These are phyloP conservation scores for Apodemus agrarius DNA, from an alignment of 2,797 vertebrate species.

Conservation along the genomic window DNA sequence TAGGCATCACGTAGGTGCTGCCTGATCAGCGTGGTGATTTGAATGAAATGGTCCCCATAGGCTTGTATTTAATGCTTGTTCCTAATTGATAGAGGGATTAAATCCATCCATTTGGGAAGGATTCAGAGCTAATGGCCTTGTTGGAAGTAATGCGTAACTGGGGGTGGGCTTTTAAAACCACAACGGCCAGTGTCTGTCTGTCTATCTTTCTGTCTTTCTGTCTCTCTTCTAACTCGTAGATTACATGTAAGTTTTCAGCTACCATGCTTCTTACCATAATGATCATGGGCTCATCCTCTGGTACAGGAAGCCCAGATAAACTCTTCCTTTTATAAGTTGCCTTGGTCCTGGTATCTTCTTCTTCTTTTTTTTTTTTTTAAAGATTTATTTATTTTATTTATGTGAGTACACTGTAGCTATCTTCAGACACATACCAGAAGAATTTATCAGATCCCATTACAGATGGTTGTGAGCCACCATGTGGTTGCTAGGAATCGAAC, in stretches of 20 bases:
- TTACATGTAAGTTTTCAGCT: background rate
- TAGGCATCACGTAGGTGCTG: background rate
- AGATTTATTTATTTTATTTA: no score
- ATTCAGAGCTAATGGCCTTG: background rate
- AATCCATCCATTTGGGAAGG: background rate
- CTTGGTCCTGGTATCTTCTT: background rate
- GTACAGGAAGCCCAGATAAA: background rate
- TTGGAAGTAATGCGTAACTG: background rate
- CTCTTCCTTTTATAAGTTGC: background rate
- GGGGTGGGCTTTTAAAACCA: background rate
- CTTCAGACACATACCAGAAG: no score
- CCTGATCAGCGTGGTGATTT: background rate
- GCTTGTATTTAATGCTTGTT: background rate
- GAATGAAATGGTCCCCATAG: background rate
- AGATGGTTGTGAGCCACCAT: no score
- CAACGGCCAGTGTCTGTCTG: background rate
- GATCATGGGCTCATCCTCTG: background rate
- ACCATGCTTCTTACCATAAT: background rate
- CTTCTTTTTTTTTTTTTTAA: no score
- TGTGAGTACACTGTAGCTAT: no score
- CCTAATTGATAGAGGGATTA: background rate
- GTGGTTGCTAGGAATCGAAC: no score
- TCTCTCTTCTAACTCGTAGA: background rate
- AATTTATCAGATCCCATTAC: no score
- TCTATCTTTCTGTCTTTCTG: no score